Conservation (phyloP, 2,888 invertebrate species). For the Celastrina argiolus region DNA sequence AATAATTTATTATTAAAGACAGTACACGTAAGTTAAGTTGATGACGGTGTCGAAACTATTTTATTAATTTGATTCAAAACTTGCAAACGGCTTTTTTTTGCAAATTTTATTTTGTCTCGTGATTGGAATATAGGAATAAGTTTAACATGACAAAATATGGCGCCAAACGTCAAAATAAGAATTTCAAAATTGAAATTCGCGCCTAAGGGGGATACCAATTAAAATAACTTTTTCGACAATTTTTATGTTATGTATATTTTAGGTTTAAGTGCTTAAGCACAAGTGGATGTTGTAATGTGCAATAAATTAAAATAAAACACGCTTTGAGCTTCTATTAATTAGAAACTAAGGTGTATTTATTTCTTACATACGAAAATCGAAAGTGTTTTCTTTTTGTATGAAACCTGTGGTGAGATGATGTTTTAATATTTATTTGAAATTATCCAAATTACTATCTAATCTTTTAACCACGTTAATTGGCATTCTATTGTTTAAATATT, state of each 20-base stretch:
- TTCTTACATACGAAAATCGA: slow-evolving; percentile 8
- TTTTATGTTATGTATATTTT: slow-evolving; percentile 18
- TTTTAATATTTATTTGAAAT: neutral
- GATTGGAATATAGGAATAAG: neutral
- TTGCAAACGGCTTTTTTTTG: no score
- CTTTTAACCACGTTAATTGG: neutral
- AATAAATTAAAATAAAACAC: slow-evolving; percentile 34
- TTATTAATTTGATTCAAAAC: no score
- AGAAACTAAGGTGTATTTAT: slow-evolving; percentile 28
- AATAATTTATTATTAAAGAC: no score
- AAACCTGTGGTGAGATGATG: neutral
- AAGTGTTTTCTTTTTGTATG: neutral
- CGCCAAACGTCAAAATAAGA: neutral
- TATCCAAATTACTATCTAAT: neutral
- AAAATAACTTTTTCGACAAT: neutral
- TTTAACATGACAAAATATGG: neutral
- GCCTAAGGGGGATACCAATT: slow-evolving; percentile 4
- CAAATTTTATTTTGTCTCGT: no score
- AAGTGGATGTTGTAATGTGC: slow-evolving; percentile 34
- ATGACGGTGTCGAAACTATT: no score
- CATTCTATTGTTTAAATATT: neutral
- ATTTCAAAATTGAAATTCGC: neutral
- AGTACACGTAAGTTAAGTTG: no score
- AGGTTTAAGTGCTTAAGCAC: slow-evolving; percentile 36
- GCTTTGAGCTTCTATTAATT: slow-evolving; percentile 37